phyloP scores from a whole-genome alignment of 2,113 vertebrate genomes.

The Onychorhynchus coronatus region DNA sequence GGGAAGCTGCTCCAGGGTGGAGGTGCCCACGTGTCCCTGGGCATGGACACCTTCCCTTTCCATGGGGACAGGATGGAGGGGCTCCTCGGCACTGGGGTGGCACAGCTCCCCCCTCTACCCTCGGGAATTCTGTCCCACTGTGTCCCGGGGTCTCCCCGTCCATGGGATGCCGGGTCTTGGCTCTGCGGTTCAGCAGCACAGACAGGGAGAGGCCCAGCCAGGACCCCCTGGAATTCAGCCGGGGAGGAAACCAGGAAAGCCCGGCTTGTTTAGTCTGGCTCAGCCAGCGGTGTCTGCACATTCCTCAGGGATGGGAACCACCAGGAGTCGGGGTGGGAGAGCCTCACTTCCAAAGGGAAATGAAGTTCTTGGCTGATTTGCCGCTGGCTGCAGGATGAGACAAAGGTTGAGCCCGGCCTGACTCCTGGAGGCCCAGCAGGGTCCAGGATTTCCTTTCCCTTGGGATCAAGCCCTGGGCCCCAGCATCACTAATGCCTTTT shows the following conservation, averaged over 20 bases:
- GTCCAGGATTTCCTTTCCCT: not conserved
- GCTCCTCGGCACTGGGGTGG: not conserved
- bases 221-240: accelerated
- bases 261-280: slow-evolving; percentile 9
- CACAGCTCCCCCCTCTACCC: not conserved
- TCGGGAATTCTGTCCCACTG: accelerated
- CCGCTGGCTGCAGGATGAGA: not conserved
- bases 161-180: accelerated
- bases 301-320: not conserved
- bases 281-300: not conserved
- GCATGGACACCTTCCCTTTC: accelerated
- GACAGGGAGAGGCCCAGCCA: not conserved
- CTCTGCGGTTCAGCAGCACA: not conserved
- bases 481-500: too few relatives aligned
- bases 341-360: not conserved
- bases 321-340: accelerated
- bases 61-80: not conserved
- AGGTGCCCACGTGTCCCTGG: accelerated
- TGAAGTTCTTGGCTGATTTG: not conserved
- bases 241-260: not conserved
- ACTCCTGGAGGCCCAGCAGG: accelerated
- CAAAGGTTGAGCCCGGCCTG: not conserved
- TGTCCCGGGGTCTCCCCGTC: accelerated
- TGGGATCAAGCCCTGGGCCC: not conserved
- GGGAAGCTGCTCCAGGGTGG: not conserved